These are phyloP conservation scores for Phorcus lineatus DNA, from an alignment of 2,888 invertebrate species.

Conservation along the genomic window DNA sequence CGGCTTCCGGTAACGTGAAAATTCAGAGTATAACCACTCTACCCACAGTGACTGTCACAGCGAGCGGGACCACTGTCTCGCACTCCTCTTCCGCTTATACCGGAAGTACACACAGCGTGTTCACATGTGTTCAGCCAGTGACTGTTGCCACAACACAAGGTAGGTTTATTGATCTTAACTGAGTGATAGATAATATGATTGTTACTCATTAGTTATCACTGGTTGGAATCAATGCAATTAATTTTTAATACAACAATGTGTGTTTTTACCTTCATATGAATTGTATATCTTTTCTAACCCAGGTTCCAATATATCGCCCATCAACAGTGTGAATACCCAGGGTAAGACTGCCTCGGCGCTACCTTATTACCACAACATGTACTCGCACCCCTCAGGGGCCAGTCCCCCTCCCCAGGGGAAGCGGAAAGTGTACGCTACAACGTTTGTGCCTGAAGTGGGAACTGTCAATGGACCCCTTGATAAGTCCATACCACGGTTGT, in stretches of 20 bases:
- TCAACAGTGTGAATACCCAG: constrained; percentile 28
- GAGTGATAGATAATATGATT: too few relatives aligned
- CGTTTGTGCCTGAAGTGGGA: constrained; percentile 68
- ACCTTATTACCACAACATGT: constrained; percentile 65
- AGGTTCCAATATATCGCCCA: constrained; percentile 13
- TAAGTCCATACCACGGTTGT: constrained; percentile 36
- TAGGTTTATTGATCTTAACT: not conserved
- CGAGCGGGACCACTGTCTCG: constrained; percentile 30
- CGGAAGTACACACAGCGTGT: constrained; percentile 37
- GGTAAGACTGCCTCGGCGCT: constrained; percentile 49
- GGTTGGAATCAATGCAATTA: too few relatives aligned
- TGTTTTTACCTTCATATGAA: too few relatives aligned
- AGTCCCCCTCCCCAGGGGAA: constrained; percentile 39
- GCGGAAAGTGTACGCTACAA: constrained; percentile 65
- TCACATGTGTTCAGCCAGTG: constrained; percentile 32
- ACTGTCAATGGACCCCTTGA: constrained; percentile 49
- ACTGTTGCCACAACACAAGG: constrained; percentile 19
- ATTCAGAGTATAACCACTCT: constrained; percentile 44
- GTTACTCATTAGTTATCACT: too few relatives aligned
- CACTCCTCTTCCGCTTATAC: constrained; percentile 30
- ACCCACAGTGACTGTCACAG: constrained; percentile 46
- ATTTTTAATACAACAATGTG: too few relatives aligned
- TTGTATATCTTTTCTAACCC: not conserved
- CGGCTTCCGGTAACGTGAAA: constrained; percentile 27
- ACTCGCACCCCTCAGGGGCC: constrained; percentile 48